A percentile compares a stretch with the other conserved stretches of the same genome.
Evolutionary conservation across 2,797 vertebrate species (phyloP).

Genomic region (Clarias fuscus): DNA sequence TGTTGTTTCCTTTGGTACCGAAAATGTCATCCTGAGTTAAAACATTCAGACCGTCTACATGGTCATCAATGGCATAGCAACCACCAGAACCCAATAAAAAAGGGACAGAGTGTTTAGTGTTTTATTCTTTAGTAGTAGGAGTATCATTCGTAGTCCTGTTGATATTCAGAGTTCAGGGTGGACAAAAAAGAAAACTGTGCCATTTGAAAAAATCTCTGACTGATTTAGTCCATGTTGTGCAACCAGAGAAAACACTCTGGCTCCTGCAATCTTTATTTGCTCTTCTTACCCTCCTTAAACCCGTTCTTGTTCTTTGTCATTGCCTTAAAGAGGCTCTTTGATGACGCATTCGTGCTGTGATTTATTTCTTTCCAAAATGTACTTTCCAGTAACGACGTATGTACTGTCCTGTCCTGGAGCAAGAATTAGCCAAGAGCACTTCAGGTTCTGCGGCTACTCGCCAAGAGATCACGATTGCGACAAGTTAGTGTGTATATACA

Average conservation of each 20-base stretch:
- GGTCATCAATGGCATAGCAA: neutral
- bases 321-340: constrained; percentile 63
- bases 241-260: constrained; percentile 41
- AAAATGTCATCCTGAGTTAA: neutral
- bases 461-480: neutral
- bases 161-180: constrained; percentile 3
- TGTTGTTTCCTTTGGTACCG: neutral
- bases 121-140: neutral
- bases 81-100: neutral
- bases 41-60: neutral
- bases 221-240: constrained; percentile 49
- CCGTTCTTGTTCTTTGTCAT: constrained; percentile 56
- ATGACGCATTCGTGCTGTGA: constrained; percentile 67
- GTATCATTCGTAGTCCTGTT: too few species aligned
- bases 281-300: constrained; percentile 41
- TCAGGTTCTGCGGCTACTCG: constrained; percentile 3
- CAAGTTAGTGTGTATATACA: neutral
- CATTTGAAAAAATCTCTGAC: constrained; percentile 4
- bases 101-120: neutral
- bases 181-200: too few species aligned
- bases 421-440: constrained; percentile 23
- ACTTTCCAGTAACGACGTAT: constrained; percentile 36
- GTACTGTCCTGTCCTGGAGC: constrained; percentile 4
- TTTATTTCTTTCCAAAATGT: constrained; percentile 59
- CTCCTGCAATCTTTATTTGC: constrained; percentile 50